Base-by-base conservation (phyloP, 2,888 invertebrate species). In the Tiphia femorata region DNA sequence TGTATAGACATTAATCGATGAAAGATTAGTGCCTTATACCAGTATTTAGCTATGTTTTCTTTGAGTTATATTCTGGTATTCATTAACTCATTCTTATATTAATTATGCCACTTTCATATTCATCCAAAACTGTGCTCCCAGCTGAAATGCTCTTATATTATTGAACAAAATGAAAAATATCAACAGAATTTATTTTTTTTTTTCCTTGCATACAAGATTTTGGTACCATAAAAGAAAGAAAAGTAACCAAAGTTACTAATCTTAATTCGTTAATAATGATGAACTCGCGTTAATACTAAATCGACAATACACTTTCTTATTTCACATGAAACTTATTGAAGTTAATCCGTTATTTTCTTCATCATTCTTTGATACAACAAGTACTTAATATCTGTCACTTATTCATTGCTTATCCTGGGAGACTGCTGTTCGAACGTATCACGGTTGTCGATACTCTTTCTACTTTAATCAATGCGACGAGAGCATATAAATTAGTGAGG, bases 261-360 rank as follows among this genome's bases (percentile, higher is more conserved):
- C 49, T 65, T 67, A 70, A 66, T 61, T 64, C 62, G 47, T 70
- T 66, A 68, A 70, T 66, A 71, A 73, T 59, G 64, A 73, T 70
- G 66, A 68, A 75, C 63, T 74, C 61, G 66, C 63, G 64, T 73
- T 73, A 75, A 74, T 72, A 70, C 72, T 77, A 77, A 70, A 67
- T 63, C 70, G 62, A 68, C 70, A 72, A 66, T 53, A 71, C 70
- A 67, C 58, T 70, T 65, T 72, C 71, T 73, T 61, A 53, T 38
- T 52, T 47, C 60, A 62, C 58, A 67, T 50, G 55, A 70, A 67
- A 67, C 67, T 71, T 66, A 61, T 59, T 59, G 43, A 35, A 56
- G 59, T 40, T 65, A 63, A 63, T 61, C 33, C 54, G 49, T 67
- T 59, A 54, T 58, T 66, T 58, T 49, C 23, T 14, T 57, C 63